phyloP scores from a whole-genome alignment of 2,797 vertebrate genomes.

The Artibeus jamaicensis region DNA sequence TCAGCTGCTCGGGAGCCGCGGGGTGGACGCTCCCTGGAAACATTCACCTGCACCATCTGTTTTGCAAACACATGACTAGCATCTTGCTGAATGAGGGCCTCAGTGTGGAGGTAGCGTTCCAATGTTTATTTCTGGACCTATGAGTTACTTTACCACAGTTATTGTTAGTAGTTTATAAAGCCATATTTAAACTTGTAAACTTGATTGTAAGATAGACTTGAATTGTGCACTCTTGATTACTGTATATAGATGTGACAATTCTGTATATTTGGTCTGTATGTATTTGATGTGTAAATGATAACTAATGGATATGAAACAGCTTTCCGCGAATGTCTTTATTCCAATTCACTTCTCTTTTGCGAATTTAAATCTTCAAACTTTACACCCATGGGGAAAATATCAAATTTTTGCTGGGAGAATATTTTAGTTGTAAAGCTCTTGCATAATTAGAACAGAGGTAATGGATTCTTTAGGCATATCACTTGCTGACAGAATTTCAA shows the following conservation, averaged over 20 bases:
- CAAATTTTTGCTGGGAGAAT: conserved; percentile 41
- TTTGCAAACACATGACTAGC: conserved; percentile 44
- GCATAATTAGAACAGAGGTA: conserved; percentile 47
- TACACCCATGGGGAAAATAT: neutral
- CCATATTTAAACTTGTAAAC: conserved; percentile 89
- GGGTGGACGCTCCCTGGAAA: neutral
- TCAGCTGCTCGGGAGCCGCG: neutral
- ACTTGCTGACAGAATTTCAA: conserved; percentile 54
- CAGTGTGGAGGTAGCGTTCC: conserved; percentile 53
- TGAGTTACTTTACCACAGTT: conserved; percentile 81
- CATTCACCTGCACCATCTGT: neutral
- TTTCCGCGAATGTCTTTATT: conserved; percentile 80
- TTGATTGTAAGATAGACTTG: conserved; percentile 85
- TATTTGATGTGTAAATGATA: conserved; percentile 87
- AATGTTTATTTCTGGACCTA: conserved; percentile 76
- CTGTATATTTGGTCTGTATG: conserved; percentile 87
- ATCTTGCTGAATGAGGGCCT: conserved; percentile 62
- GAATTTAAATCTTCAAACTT: conserved; percentile 49
- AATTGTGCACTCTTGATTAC: conserved; percentile 84
- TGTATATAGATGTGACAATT: conserved; percentile 86
- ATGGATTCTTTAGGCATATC: conserved; percentile 51
- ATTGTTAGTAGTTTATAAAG: conserved; percentile 89
- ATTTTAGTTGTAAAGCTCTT: conserved; percentile 46
- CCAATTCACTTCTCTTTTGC: conserved; percentile 53
- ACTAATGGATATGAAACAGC: conserved; percentile 84